phyloP scores from a whole-genome alignment of 2,797 vertebrate species.

The Okamejei kenojei region DNA sequence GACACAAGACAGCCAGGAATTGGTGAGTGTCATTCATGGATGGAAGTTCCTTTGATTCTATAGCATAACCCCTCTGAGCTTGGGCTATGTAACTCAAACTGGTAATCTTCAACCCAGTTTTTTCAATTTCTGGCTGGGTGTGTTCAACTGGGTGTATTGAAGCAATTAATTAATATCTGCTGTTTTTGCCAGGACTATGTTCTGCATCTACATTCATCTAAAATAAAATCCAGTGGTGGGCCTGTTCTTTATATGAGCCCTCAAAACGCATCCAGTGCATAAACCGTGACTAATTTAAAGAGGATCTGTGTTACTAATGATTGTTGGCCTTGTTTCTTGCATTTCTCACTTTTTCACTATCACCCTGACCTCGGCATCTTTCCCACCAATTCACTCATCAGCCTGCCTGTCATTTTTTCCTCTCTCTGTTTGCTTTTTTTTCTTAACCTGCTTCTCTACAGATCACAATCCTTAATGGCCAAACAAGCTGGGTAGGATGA shows the following conservation, averaged over 20 bases:
- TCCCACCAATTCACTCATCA: too few species aligned
- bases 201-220: not conserved
- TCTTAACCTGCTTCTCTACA: too few species aligned
- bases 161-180: not conserved
- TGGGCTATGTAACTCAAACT: not conserved
- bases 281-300: not conserved
- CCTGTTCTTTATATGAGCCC: not conserved
- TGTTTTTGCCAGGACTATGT: not conserved
- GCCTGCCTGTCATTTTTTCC: not conserved
- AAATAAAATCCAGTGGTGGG: not conserved
- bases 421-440: not conserved
- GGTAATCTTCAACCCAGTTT: not conserved
- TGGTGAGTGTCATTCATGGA: slow-evolving; percentile 57
- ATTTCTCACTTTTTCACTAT: not conserved
- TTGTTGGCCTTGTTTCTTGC: too few species aligned
- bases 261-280: not conserved
- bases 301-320: not conserved
- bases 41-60: not conserved
- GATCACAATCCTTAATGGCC: not conserved
- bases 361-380: too few species aligned
- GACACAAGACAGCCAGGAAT: slow-evolving; percentile 72
- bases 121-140: not conserved
- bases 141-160: not conserved
- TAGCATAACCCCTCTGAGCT: not conserved
- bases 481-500: not conserved